Percentiles rank a stretch among this genome's conserved stretches.
These are phyloP conservation scores for Pentalonia nigronervosa DNA, from an alignment of 1,140 invertebrate genomes.

Conservation along the genomic window DNA sequence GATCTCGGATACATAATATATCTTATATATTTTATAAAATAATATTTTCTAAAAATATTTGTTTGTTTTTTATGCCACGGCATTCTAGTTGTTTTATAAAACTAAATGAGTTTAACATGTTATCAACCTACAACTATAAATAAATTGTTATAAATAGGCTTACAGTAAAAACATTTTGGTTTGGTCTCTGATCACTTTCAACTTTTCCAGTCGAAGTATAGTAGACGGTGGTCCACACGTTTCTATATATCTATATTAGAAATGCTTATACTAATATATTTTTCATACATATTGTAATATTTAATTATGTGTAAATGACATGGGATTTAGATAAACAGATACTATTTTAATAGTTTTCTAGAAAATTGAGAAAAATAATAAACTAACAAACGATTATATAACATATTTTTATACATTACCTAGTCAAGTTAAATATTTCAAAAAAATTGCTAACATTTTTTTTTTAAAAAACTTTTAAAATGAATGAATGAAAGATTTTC, in stretches of 20 bases:
- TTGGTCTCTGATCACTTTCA: no score
- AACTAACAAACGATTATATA: neutral
- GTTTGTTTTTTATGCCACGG: neutral
- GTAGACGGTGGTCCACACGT: no score
- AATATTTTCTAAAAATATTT: neutral
- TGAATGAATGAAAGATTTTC: no score
- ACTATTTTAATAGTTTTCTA: neutral
- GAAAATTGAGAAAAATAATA: neutral
- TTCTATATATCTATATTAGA: no score
- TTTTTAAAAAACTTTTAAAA: no score
- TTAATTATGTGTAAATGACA: no score
- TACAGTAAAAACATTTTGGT: no score
- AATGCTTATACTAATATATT: no score
- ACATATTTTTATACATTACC: no score
- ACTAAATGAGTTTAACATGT: neutral
- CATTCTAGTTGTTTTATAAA: neutral
- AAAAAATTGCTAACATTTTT: no score
- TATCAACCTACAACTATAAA: neutral
- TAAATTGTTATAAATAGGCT: neutral
- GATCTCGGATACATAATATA: neutral
- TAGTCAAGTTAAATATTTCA: neutral
- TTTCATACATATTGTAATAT: no score
- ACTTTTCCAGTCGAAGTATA: no score
- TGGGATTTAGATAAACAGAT: neutral
- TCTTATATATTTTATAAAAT: neutral